Evolutionary conservation across 2,113 vertebrate genomes (phyloP).

Genomic region (Cardinalis cardinalis): DNA sequence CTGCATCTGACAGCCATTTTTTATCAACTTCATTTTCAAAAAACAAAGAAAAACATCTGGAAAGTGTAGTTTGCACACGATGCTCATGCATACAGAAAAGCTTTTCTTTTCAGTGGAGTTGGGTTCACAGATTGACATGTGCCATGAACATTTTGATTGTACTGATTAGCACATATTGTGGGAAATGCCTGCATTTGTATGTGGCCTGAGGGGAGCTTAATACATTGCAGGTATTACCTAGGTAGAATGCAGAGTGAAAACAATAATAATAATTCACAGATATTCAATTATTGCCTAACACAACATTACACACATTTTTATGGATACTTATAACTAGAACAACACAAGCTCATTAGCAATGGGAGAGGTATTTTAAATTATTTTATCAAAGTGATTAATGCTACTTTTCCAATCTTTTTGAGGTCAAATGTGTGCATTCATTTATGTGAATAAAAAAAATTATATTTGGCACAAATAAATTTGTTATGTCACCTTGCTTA

Average conservation of each 20-base stretch:
- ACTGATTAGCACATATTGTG: background rate
- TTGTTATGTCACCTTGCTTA: background rate
- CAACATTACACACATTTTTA: background rate
- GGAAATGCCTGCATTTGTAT: background rate
- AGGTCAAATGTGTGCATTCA: background rate
- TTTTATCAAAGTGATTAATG: conserved; percentile 25
- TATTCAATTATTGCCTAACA: conserved; percentile 39
- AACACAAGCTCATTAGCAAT: conserved; percentile 9
- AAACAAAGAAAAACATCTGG: background rate
- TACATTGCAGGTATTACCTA: background rate
- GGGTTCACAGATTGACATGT: accelerated
- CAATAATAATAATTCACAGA: conserved; percentile 30
- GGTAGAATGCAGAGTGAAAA: conserved; percentile 15
- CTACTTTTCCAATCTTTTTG: background rate
- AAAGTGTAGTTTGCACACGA: accelerated
- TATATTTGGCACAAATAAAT: background rate
- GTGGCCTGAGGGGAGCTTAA: background rate
- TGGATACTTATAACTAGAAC: conserved; percentile 7
- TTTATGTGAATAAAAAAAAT: background rate
- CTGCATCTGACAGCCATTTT: background rate
- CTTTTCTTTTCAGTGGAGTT: background rate
- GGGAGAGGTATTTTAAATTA: background rate
- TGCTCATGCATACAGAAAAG: background rate
- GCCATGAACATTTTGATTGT: background rate
- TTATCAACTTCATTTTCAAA: background rate